Conservation (phyloP, 1,140 invertebrate species). For the Chironomus tepperi region DNA sequence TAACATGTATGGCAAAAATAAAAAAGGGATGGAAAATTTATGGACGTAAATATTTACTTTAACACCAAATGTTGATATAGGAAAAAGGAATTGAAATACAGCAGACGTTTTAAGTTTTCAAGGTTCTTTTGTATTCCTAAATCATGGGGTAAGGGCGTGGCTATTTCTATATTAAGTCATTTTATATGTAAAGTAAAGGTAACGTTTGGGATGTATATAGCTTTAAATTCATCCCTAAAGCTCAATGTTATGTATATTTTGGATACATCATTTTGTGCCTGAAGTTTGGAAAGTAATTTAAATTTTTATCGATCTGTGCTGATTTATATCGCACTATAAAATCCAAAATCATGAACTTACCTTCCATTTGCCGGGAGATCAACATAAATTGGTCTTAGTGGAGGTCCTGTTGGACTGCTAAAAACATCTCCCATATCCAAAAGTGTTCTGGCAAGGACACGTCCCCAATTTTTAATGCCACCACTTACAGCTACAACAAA, state of each 20-base stretch:
- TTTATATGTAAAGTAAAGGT: not conserved
- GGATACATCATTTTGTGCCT: not conserved
- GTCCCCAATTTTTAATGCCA: constrained; percentile 26
- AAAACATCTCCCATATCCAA: constrained; percentile 26
- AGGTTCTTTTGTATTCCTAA: not conserved
- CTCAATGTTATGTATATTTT: not conserved
- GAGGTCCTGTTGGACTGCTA: constrained; percentile 15
- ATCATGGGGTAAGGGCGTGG: too few species aligned
- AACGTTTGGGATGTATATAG: not conserved
- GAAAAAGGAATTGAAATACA: not conserved
- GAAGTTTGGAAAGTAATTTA: not conserved
- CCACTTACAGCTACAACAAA: constrained; percentile 27
- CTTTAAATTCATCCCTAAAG: not conserved
- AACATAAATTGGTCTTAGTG: constrained; percentile 26
- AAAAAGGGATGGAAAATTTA: not conserved
- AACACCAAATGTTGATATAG: not conserved
- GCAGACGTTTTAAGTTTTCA: not conserved
- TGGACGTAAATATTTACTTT: constrained; percentile 14
- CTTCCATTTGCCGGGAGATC: constrained; percentile 27
- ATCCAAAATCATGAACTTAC: constrained; percentile 24
- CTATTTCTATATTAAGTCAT: not conserved
- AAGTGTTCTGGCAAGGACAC: constrained; percentile 24
- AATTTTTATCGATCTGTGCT: not conserved
- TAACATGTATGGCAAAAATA: too few species aligned
- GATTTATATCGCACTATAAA: not conserved